Evolutionary conservation across 2,888 invertebrate genomes (phyloP).

Genomic region (Hemicrepidius hirtus): DNA sequence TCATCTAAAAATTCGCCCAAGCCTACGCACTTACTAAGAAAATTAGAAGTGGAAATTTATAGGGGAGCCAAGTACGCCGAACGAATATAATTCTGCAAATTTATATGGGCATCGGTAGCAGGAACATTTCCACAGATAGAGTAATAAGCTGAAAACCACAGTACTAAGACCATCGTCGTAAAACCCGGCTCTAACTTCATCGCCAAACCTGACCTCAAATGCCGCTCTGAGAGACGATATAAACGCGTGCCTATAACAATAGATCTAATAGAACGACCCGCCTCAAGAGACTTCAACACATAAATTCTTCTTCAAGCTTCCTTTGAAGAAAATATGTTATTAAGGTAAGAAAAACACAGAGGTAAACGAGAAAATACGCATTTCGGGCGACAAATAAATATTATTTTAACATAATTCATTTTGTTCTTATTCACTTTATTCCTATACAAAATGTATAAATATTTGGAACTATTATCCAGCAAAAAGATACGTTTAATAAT

Average conservation of each 20-base stretch:
- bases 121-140: conserved; percentile 2
- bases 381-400: conserved; percentile 2
- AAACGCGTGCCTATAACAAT: conserved; percentile 39
- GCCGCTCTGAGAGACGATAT: conserved; percentile 28
- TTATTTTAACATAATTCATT: background rate
- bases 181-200: conserved; percentile 30
- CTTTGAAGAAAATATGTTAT: conserved; percentile 38
- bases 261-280: conserved; percentile 42
- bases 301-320: conserved; percentile 37
- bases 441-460: background rate
- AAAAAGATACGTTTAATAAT: no score
- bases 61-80: background rate
- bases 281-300: conserved; percentile 33
- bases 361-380: conserved; percentile 13
- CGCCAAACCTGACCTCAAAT: conserved; percentile 35
- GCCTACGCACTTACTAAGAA: conserved; percentile 5
- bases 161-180: conserved; percentile 15
- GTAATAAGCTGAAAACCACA: conserved; percentile 27
- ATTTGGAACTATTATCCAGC: no score
- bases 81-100: conserved; percentile 4
- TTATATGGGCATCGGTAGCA: conserved; percentile 3
- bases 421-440: background rate
- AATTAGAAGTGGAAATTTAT: conserved; percentile 17
- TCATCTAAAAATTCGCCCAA: background rate
- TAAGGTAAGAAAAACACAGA: conserved; percentile 34